Evolutionary conservation across 35 echinoderm and acorn worm genomes (phyloP).

Genomic region (Patiria miniata): DNA sequence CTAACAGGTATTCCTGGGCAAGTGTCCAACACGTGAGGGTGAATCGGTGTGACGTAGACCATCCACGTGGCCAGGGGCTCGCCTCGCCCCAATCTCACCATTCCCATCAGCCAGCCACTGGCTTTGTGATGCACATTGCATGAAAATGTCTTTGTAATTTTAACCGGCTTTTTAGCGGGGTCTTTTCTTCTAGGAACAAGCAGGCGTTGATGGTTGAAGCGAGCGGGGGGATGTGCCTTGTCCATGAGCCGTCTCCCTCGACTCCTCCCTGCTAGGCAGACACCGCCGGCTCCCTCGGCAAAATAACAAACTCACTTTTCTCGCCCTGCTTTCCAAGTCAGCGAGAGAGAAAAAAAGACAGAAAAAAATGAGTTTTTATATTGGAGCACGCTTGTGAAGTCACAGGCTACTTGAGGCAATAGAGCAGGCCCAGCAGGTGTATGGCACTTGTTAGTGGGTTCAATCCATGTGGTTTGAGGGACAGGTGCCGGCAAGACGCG

Average conservation of each 20-base stretch:
- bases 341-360: neutral
- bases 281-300: slow-evolving; percentile 7
- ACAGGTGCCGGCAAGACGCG: neutral
- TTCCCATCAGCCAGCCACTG: slow-evolving; percentile 27
- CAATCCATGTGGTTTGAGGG: neutral
- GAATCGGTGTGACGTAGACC: slow-evolving; percentile 22
- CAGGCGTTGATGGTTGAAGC: slow-evolving; percentile 4
- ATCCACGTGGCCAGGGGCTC: slow-evolving; percentile 26
- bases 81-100: slow-evolving; percentile 32
- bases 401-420: slow-evolving; percentile 2
- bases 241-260: neutral
- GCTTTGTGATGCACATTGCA: slow-evolving; percentile 48
- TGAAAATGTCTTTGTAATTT: slow-evolving; percentile 72
- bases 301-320: neutral
- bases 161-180: slow-evolving; percentile 50
- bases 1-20: slow-evolving; percentile 53
- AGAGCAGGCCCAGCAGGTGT: neutral
- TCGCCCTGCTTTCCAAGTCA: neutral
- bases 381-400: slow-evolving; percentile 12
- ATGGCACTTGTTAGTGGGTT: neutral
- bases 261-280: slow-evolving; percentile 11
- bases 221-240: slow-evolving; percentile 8
- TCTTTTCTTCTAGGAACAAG: slow-evolving; percentile 8
- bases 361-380: neutral
- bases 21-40: slow-evolving; percentile 39